Evolutionary conservation across 2,888 invertebrate species (phyloP), one percentile per base, ranked within the genome.

Genomic region (Pomacea canaliculata): DNA sequence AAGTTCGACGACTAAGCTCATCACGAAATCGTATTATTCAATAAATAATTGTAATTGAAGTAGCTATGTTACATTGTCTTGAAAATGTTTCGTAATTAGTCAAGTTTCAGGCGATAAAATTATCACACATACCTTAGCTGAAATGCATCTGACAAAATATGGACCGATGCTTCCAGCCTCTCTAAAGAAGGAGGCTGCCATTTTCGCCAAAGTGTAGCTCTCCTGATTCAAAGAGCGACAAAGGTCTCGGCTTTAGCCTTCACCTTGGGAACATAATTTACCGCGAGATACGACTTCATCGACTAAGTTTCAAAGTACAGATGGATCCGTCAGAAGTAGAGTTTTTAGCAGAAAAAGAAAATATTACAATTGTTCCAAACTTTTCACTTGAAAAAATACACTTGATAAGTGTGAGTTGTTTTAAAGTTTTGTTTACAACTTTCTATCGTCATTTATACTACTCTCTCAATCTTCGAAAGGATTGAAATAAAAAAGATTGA

Each of bases 291-390:
- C 23, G 37, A 74, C 23, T 23, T 27, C 48, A n/a, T 48, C 48
- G 12, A 13, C 37, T 37, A 37, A 37, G 37, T 37, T 37, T 37
- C 37, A 37, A 37, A 37, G 37, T 37, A 37, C 37, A 37, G 5
- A 91, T 91, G 91, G 90, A 91, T 81, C 88, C 90, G 9, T 84
- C 91, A n/a, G 91, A 91, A 84, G 88, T 91, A n/a, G 92, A 92
- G 91, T 99, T 97, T 92, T 93, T 98, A 79, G 97, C 97, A 5
- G 98, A 98, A 91, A 96, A 96, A 85, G 93, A 95, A 86, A 92
- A 93, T 70, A 93, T 98, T 37, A 94, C 94, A 82, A 94, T 99
- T 19, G 95, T 97, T 82, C 98, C 98, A 0, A 97, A 96, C 89
- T 98, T 98, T 90, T 94, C 94, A 23, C 94, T 95, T 86, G 94